Evolutionary conservation across 2,888 invertebrate genomes (phyloP).

Genomic region (Tinea pellionella): DNA sequence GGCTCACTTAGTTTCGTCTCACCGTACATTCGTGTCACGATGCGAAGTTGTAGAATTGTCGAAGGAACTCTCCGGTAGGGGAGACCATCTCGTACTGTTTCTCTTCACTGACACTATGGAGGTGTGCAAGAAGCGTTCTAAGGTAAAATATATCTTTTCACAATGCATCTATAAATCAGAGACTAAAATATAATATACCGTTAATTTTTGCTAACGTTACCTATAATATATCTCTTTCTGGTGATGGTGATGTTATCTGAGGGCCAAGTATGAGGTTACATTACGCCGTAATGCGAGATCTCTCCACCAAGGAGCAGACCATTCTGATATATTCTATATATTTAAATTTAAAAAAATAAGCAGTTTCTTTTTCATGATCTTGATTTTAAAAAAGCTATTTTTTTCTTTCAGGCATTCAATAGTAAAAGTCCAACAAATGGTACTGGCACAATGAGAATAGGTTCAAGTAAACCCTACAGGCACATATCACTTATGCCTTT

Average conservation of each 20-base stretch:
- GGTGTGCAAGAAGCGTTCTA: conserved; percentile 88
- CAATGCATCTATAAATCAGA: too few species aligned
- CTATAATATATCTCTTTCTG: too few species aligned
- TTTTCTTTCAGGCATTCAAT: conserved; percentile 50
- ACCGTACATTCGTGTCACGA: conserved; percentile 87
- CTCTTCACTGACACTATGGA: conserved; percentile 95
- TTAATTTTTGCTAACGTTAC: too few species aligned
- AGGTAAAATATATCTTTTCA: conserved; percentile 41
- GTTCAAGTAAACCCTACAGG: conserved; percentile 86
- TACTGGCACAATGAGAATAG: conserved; percentile 67
- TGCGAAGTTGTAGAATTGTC: conserved; percentile 91
- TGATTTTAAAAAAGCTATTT: too few species aligned
- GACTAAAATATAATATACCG: too few species aligned
- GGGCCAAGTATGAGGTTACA: too few species aligned
- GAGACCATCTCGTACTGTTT: conserved; percentile 88
- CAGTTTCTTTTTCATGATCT: too few species aligned
- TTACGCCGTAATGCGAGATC: too few species aligned
- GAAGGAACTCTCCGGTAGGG: conserved; percentile 86
- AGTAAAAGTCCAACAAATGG: conserved; percentile 72
- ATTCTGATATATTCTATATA: too few species aligned
- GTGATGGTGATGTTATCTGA: too few species aligned
- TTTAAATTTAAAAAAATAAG: too few species aligned
- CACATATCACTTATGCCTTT: conserved; percentile 91
- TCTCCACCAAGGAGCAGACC: too few species aligned
- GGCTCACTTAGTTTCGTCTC: conserved; percentile 93